Evolutionary conservation across 2,888 invertebrate genomes (phyloP), one percentile per base, ranked within the genome.

Genomic region (Lydus trimaculatus): DNA sequence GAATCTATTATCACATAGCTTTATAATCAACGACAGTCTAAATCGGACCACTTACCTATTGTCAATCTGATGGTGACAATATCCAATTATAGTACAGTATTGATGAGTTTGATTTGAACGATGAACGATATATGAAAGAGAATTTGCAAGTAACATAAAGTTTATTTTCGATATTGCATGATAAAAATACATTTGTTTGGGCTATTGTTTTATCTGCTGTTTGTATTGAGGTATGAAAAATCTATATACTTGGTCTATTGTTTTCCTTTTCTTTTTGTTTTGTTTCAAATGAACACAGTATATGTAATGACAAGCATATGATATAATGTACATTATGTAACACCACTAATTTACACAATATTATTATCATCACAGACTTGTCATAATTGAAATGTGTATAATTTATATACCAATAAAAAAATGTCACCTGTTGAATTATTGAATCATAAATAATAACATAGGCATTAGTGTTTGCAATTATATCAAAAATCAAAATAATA

Each of bases 131-230:
- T 52, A 52, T 71, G 71, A 74, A 78, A 78, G n/a, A 17, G 0
- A 20, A 48, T 25, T 25, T 80, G 76, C 78, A 81, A 79, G 77
- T 80, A 82, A 82, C 81, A 81, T 80, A 80, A 80, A 76, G 81
- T 82, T 82, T 80, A 81, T 81, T 79, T 76, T 71, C 73, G 73
- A 73, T 64, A 65, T 77, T 78, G 76, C 76, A 78, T 81, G 80
- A 81, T 80, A 82, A 82, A 81, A 82, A 82, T 82, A 82, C 82
- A 82, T 79, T 56, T 72, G 75, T 79, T 73, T 78, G 79, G 80
- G 79, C 82, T 82, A 82, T 82, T 81, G 81, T 81, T 76, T 48
- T 75, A 73, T 74, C 72, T 78, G 74, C 5, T 78, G 75, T 77
- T 31, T 25, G 11, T 2, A 11, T 25, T 82, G 82, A 82, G 82